Evolutionary conservation across 2,797 vertebrate genomes (phyloP), one percentile per base, ranked within the genome.

Genomic region (Thripadectes ignobilis): DNA sequence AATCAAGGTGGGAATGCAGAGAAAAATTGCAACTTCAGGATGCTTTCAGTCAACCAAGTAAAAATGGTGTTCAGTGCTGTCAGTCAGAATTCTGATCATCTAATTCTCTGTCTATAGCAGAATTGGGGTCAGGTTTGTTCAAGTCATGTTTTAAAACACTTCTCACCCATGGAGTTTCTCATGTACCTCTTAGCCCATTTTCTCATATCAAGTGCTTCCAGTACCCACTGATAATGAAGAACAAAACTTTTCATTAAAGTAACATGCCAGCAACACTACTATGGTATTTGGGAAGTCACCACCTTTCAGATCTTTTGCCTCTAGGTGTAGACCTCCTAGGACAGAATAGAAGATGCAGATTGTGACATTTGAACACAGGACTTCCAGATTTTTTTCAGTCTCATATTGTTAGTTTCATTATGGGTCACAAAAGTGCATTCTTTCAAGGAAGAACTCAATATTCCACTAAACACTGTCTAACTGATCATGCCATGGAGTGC

Each of bases 401-500:
- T 77, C 16, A 8, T 39, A 9, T 22, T 51, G 10, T 45, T 52
- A 7, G 38, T 73, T 72, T 91, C 17, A 9, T 41, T 26, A 14
- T 38, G 17, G 12, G 18, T 85, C 12, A 71, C 19, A 85, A 29
- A 91, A 55, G 6, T 19, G 6, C 1, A 4, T 52, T 24, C 10
- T 54, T 91, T 80, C 41, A 34, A 76, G 57, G 45, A 74, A 13
- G 0, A 23, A 29, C 22, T 82, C 16, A 27, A 5, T 67, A 41
- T 71, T 85, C 32, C 34, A 48, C 19, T 23, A 66, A 38, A 67
- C 2, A 11, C 1, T 67, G 71, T 23, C 21, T 36, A 66, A 52
- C 0, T 0, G 1, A 38, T 74, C 49, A 36, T n/a, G 14, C 14
- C 36, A 38, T 24, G 17, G 32, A 10, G 4, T 71, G 17, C 38